Conservation (phyloP, 1,140 invertebrate genomes). For the Homarus americanus region DNA sequence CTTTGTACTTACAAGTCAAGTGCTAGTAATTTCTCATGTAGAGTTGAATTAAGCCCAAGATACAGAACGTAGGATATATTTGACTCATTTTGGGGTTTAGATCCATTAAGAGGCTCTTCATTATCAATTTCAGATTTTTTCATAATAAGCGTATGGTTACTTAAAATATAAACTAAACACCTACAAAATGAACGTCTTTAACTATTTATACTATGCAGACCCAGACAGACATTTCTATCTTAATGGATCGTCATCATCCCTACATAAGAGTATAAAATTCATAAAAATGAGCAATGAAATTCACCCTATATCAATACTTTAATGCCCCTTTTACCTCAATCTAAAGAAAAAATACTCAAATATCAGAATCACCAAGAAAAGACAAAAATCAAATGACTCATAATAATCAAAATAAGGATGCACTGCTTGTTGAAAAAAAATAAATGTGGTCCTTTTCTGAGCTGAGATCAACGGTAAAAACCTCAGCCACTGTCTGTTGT, state of each 20-base stretch:
- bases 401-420: background rate
- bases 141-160: background rate
- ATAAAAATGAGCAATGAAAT: constrained; percentile 2
- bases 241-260: background rate
- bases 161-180: background rate
- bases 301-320: background rate
- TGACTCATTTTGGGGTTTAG: background rate
- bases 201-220: background rate
- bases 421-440: background rate
- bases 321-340: background rate
- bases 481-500: background rate
- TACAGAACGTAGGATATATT: constrained; percentile 1
- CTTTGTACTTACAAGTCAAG: constrained; percentile 64
- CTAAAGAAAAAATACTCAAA: constrained; percentile 11
- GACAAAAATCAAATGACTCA: constrained; percentile 11
- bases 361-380: constrained; percentile 13
- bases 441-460: background rate
- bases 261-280: background rate
- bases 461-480: background rate
- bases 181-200: background rate
- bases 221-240: background rate
- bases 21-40: constrained; percentile 36
- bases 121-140: background rate
- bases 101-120: constrained; percentile 27
- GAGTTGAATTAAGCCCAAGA: constrained; percentile 29